A percentile compares a stretch with the other conserved stretches of the same genome.
These are phyloP conservation scores for Cinclus mexicanus DNA, from an alignment of 2,113 vertebrate species.

Conservation along the genomic window DNA sequence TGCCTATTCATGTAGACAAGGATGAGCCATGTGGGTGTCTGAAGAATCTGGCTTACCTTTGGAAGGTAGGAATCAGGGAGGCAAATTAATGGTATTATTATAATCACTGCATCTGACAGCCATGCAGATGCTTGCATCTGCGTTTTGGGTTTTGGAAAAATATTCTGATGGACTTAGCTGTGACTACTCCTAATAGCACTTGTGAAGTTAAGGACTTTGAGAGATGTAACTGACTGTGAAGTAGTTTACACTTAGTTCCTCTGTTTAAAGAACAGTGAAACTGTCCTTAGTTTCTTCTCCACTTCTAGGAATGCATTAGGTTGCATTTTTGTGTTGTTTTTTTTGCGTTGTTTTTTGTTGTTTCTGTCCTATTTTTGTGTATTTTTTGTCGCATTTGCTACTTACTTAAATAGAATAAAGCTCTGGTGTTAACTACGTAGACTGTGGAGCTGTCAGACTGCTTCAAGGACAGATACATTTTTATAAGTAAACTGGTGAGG, in stretches of 20 bases:
- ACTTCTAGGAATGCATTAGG: background rate
- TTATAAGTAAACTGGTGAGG: background rate
- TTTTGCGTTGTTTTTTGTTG: accelerated
- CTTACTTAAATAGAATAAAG: background rate
- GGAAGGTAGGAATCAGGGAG: background rate
- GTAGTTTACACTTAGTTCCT: background rate
- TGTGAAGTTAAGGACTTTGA: background rate
- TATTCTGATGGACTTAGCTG: background rate
- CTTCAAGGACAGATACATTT: background rate
- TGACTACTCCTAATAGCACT: background rate
- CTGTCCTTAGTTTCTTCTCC: background rate
- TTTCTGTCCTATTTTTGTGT: background rate
- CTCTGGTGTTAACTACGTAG: background rate
- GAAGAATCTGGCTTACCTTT: background rate
- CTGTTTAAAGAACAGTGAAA: background rate
- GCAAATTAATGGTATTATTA: background rate
- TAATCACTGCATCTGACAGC: background rate
- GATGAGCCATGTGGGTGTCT: background rate
- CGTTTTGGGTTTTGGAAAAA: background rate
- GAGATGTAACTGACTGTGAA: background rate
- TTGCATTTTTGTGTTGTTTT: background rate
- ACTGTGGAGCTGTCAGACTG: background rate
- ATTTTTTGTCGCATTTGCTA: background rate
- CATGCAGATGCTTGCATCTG: background rate
- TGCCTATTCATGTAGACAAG: background rate